Evolutionary conservation across 2,797 vertebrate species (phyloP).

Genomic region (Cossypha polioptera): DNA sequence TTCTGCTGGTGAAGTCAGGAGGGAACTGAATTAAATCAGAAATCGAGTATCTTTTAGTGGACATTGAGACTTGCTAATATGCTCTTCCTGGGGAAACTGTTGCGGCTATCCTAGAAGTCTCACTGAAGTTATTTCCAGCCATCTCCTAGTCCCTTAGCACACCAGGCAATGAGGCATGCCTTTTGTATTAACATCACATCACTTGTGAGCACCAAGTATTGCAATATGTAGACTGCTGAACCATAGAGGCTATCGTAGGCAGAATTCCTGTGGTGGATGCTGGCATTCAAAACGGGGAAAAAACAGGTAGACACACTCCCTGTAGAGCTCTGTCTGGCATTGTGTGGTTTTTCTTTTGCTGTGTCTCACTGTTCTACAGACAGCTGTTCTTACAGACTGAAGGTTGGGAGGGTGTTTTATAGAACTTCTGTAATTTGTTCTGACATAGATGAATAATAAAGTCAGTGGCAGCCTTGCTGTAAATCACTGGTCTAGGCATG

Average conservation of each 20-base stretch:
- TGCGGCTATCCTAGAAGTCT: background rate
- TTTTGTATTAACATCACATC: background rate
- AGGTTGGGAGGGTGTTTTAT: background rate
- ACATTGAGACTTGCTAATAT: background rate
- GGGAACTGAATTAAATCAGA: background rate
- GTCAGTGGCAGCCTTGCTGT: background rate
- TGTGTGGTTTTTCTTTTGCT: background rate
- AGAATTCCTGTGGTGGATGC: constrained; percentile 9
- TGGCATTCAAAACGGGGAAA: background rate
- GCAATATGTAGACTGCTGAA: background rate
- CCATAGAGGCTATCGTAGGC: background rate
- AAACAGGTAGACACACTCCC: background rate
- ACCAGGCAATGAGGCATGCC: background rate
- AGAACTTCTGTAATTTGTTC: background rate
- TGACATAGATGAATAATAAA: background rate
- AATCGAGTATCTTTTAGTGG: background rate
- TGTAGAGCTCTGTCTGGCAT: background rate
- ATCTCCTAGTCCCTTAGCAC: background rate
- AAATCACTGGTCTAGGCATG: background rate
- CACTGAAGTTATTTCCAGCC: background rate
- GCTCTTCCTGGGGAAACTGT: background rate
- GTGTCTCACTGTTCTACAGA: background rate
- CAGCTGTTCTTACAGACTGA: background rate
- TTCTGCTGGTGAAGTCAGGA: background rate
- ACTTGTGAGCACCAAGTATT: background rate